These are phyloP conservation scores for Ectemnius continuus DNA, from an alignment of 2,888 invertebrate species.

Conservation along the genomic window DNA sequence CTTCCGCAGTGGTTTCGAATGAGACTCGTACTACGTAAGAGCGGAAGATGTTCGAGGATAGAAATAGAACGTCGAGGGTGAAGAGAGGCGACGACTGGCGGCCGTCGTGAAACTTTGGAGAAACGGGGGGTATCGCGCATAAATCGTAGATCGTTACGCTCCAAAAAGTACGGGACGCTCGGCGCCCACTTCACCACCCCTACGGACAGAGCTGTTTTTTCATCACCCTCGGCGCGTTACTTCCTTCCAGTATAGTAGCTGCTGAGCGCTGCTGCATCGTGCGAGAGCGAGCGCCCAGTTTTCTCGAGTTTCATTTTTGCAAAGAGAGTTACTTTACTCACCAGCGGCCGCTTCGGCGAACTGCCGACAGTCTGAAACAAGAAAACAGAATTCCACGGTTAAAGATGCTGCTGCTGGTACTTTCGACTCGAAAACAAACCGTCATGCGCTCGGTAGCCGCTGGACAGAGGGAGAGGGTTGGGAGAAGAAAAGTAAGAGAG, in stretches of 20 bases:
- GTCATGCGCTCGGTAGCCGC: too few relatives aligned
- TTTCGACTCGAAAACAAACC: constrained; percentile 6
- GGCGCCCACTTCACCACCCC: constrained; percentile 4
- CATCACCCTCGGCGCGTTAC: constrained; percentile 5
- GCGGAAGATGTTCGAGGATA: background rate
- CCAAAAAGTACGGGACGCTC: constrained; percentile 1
- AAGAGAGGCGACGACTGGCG: constrained; percentile 2
- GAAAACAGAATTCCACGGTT: constrained; percentile 8
- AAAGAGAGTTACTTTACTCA: constrained; percentile 17
- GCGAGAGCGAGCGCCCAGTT: background rate
- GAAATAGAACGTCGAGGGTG: background rate
- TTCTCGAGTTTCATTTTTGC: background rate
- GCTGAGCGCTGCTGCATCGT: too few relatives aligned
- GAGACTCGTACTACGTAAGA: background rate
- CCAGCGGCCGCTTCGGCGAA: constrained; percentile 18
- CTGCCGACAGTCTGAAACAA: constrained; percentile 14
- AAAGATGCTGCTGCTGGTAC: constrained; percentile 1
- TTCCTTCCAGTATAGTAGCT: background rate
- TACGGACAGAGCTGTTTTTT: background rate
- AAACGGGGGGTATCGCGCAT: constrained; percentile 9
- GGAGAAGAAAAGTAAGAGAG: too few relatives aligned
- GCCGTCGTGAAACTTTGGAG: constrained; percentile 6
- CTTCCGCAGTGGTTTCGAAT: background rate
- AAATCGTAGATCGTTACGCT: constrained; percentile 9
- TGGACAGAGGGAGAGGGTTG: too few relatives aligned